Evolutionary conservation across 2,888 invertebrate species (phyloP).

Genomic region (Homarus gammarus): DNA sequence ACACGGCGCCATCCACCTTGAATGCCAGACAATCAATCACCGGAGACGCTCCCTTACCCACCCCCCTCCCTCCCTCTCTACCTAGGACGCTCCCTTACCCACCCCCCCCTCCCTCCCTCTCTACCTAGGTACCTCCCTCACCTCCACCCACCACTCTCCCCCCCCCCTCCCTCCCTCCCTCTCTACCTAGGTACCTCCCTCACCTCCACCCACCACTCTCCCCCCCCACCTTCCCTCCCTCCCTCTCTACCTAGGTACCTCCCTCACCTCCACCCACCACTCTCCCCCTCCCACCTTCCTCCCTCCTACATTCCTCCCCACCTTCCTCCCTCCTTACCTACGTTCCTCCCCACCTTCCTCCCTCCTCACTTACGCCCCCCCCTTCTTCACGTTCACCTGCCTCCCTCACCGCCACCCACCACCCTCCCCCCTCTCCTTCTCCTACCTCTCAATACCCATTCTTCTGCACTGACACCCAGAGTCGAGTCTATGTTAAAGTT

Average conservation of each 20-base stretch:
- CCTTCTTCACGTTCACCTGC: too few species aligned
- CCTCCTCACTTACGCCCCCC: too few species aligned
- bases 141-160: not conserved
- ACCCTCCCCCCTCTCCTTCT: too few species aligned
- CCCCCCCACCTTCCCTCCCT: not conserved
- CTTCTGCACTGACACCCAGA: too few species aligned
- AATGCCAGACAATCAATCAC: slow-evolving; percentile 39
- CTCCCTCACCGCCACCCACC: too few species aligned
- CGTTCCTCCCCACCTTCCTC: too few species aligned
- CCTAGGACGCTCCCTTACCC: not conserved
- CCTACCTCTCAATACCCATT: too few species aligned
- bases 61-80: not conserved
- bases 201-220: too few species aligned
- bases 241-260: not conserved
- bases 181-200: not conserved
- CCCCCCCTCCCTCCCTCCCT: not conserved
- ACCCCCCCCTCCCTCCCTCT: slow-evolving; percentile 8
- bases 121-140: not conserved
- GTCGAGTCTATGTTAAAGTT: too few species aligned
- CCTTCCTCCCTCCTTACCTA: too few species aligned
- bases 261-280: not conserved
- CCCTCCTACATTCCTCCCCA: too few species aligned
- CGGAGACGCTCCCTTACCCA: not conserved
- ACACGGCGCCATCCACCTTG: slow-evolving; percentile 45
- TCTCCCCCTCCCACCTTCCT: not conserved